Percentiles rank a stretch among this genome's conserved stretches.
These are phyloP conservation scores for Leucophenga montana DNA, from an alignment of 2,888 invertebrate genomes.

Conservation along the genomic window DNA sequence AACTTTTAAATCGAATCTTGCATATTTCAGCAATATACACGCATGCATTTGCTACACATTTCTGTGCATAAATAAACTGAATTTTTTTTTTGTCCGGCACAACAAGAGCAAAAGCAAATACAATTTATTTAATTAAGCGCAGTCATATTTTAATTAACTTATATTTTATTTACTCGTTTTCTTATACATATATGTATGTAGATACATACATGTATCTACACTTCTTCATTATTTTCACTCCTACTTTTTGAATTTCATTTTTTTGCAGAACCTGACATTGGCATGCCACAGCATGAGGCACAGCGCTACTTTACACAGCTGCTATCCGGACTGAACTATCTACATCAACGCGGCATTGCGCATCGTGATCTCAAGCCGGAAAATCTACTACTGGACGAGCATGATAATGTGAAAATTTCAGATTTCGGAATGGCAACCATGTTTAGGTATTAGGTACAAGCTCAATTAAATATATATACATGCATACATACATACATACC, in stretches of 20 bases:
- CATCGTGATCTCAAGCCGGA: conserved; percentile 98
- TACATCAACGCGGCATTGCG: conserved; percentile 90
- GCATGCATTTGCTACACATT: no score
- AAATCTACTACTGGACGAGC: conserved; percentile 90
- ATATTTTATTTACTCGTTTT: conserved; percentile 23
- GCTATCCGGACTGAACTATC: conserved; percentile 87
- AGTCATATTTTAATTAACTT: conserved; percentile 5
- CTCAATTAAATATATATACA: conserved; percentile 26
- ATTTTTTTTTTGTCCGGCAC: no score
- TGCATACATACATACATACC: background rate
- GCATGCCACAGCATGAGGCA: conserved; percentile 86
- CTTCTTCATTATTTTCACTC: background rate
- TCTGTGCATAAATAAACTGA: no score
- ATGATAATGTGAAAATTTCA: conserved; percentile 92
- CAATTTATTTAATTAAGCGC: no score
- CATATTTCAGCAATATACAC: no score
- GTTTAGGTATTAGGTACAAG: conserved; percentile 77
- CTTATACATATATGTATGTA: conserved; percentile 11
- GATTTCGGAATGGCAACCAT: conserved; percentile 98
- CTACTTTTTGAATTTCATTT: conserved; percentile 33
- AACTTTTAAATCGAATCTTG: no score
- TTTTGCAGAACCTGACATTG: conserved; percentile 90
- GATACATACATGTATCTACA: no score
- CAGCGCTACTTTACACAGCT: conserved; percentile 92
- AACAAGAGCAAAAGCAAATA: no score